phyloP scores from a whole-genome alignment of 2,888 invertebrate species.

The Euzophera pinguis region DNA sequence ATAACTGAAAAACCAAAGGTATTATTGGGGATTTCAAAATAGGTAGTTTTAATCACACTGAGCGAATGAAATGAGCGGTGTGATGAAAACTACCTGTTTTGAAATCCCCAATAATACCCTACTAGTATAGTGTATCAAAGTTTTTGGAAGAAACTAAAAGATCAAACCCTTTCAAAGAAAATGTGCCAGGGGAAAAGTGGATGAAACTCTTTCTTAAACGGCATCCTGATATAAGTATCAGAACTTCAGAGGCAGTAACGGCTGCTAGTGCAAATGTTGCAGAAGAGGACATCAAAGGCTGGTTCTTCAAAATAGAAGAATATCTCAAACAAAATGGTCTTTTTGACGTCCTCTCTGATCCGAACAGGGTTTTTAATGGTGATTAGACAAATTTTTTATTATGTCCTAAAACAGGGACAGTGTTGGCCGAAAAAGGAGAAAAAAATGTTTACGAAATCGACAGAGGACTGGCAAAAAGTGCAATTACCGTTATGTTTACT shows the following conservation, averaged over 20 bases:
- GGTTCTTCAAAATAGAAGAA: conserved; percentile 27
- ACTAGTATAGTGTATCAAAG: conserved; percentile 29
- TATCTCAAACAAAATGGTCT: conserved; percentile 22
- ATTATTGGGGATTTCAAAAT: too few species aligned
- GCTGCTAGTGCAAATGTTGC: conserved; percentile 28
- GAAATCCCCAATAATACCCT: too few species aligned
- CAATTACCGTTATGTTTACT: conserved; percentile 45
- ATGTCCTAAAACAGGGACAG: conserved; percentile 29
- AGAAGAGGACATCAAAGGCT: conserved; percentile 27
- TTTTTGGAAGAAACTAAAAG: conserved; percentile 23
- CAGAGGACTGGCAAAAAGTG: conserved; percentile 35
- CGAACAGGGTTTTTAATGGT: conserved; percentile 30
- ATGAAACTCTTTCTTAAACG: conserved; percentile 25
- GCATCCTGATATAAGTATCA: conserved; percentile 25
- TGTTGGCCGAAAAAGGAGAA: conserved; percentile 21
- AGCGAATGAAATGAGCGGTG: too few species aligned
- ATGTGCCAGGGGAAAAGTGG: conserved; percentile 24
- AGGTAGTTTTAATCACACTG: too few species aligned
- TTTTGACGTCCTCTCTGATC: conserved; percentile 26
- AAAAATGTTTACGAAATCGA: conserved; percentile 48
- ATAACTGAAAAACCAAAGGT: too few species aligned
- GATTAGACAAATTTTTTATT: conserved; percentile 34
- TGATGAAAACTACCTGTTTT: too few species aligned
- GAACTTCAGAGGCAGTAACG: conserved; percentile 30
- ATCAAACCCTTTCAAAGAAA: conserved; percentile 11